A percentile compares a stretch with the other conserved stretches of the same genome.
Conservation (phyloP, 2,113 vertebrate genomes). For the Chloroceryle aenea region DNA sequence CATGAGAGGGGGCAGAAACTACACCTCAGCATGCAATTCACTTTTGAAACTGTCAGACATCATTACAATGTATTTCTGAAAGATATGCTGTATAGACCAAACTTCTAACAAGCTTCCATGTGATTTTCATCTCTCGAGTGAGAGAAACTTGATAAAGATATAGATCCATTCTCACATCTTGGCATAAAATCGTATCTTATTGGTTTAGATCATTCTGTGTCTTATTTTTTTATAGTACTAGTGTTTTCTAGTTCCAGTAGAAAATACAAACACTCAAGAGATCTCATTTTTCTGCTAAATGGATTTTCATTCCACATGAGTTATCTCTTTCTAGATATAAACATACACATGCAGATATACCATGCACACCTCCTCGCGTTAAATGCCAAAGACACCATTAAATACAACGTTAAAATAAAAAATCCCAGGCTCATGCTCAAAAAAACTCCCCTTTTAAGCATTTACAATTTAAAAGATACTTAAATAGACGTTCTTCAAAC, state of each 20-base stretch:
- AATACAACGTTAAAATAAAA: slow-evolving; percentile 63
- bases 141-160: slow-evolving; percentile 75
- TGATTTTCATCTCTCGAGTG: slow-evolving; percentile 71
- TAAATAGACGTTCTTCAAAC: slow-evolving; percentile 62
- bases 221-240: slow-evolving; percentile 54
- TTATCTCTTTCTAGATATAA: slow-evolving; percentile 62
- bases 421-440: not conserved
- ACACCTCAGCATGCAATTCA: slow-evolving; percentile 38
- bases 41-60: slow-evolving; percentile 57
- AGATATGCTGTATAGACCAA: slow-evolving; percentile 30
- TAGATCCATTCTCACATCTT: slow-evolving; percentile 69
- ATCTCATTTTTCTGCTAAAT: slow-evolving; percentile 72
- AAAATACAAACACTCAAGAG: slow-evolving; percentile 69
- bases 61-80: slow-evolving; percentile 70
- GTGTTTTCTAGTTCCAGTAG: slow-evolving; percentile 69
- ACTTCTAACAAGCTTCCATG: slow-evolving; percentile 73
- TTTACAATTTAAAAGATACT: slow-evolving; percentile 58
- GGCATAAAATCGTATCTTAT: slow-evolving; percentile 75
- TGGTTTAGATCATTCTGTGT: slow-evolving; percentile 66
- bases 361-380: slow-evolving; percentile 44
- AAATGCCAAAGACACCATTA: slow-evolving; percentile 66
- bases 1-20: not conserved
- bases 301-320: slow-evolving; percentile 66
- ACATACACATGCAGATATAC: slow-evolving; percentile 52
- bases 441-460: slow-evolving; percentile 50